Conservation (phyloP, 2,888 invertebrate genomes). For the Stomorhina lunata region DNA sequence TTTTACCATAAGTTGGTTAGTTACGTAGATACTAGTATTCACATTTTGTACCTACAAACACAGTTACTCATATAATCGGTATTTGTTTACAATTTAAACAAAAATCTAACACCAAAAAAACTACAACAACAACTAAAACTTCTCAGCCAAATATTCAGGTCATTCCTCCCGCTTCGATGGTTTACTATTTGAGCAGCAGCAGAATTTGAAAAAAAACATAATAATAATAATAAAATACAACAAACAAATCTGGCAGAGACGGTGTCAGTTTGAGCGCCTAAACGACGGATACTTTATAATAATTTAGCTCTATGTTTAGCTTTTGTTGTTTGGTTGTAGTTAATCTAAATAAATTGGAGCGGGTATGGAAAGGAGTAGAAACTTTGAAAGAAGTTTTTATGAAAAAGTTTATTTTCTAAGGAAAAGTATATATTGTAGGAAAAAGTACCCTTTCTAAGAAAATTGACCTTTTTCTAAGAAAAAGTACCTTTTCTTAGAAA, state of each 20-base stretch:
- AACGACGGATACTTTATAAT: slow-evolving; percentile 58
- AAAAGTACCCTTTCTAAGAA: too few relatives aligned
- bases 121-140: slow-evolving; percentile 41
- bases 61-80: slow-evolving; percentile 51
- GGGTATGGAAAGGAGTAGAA: slow-evolving; percentile 38
- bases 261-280: slow-evolving; percentile 44
- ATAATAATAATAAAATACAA: slow-evolving; percentile 48
- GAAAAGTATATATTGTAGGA: not conserved
- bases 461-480: too few relatives aligned
- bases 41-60: not conserved
- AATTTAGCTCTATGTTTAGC: slow-evolving; percentile 37
- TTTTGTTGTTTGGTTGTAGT: slow-evolving; percentile 18
- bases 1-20: not conserved
- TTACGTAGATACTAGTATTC: not conserved
- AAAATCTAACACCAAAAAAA: slow-evolving; percentile 23
- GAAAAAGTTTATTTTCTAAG: too few relatives aligned
- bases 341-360: slow-evolving; percentile 25
- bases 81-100: slow-evolving; percentile 45
- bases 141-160: slow-evolving; percentile 68
- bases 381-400: not conserved
- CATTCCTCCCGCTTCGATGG: slow-evolving; percentile 69
- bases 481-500: too few relatives aligned
- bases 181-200: too few relatives aligned
- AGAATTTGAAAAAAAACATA: slow-evolving; percentile 45
- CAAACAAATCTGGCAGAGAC: slow-evolving; percentile 40